Base-by-base conservation (phyloP, 53 echinoderm and acorn worm genomes). In the Echinometra lucunter region DNA sequence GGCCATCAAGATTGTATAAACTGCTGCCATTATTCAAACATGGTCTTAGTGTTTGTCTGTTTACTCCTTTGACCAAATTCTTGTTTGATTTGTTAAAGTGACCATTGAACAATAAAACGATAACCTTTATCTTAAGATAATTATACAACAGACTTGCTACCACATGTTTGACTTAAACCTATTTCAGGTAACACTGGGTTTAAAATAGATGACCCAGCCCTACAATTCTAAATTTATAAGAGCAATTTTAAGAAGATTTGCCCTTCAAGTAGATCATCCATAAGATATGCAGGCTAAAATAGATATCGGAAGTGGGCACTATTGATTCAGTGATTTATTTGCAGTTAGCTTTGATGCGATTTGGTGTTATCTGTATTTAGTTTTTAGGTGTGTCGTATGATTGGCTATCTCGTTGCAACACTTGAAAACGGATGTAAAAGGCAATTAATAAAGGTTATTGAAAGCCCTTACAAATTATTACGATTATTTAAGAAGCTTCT, bases 81-180 rank as follows among this genome's bases (percentile, higher is more conserved):
- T 38, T 38, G 23, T 3, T 72, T 78, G 0, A 5, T 78, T 78
- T 42, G 23, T 78, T 35, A 35, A n/a, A 15, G 13, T 72, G 72
- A 72, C 78, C 42, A 0, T 42, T 78, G 42, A 69, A 78, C 7
- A 23, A 42, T 78, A 40, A 78, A 19, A 38, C 38, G 78, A 78
- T 42, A 4, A 78, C 78, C 42, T 8, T 18, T 78, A 78, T 78
- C 78, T 78, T 78, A 21, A 19, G 4, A 35, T 35, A 6, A 78
- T 19, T 78, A 2, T 23, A 42, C 13, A 78, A 38, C 18, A 19
- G 78, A 78, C 35, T 72, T 78, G 35, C 19, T 3, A 42, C 42
- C 78, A 53, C 13, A 53, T 78, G 78, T 78, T 78, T 78, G 85
- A 49, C n/a, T 85, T 85, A 13, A 27, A 85, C 49, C 85, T 85